Conservation (phyloP, 64 coral and sea anemone genomes). For the Porites lutea region DNA sequence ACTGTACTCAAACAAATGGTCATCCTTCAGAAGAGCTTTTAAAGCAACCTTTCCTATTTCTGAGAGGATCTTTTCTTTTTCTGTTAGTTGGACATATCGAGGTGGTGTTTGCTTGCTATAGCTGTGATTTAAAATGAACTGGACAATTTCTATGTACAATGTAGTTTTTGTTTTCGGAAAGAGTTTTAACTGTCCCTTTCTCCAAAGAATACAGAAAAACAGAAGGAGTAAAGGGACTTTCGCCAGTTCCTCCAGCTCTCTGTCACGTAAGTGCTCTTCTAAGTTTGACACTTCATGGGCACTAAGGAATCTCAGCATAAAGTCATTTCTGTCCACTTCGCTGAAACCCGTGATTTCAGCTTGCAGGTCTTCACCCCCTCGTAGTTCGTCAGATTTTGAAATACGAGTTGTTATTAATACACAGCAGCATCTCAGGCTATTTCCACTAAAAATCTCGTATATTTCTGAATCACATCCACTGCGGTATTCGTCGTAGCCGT, state of each 20-base stretch:
- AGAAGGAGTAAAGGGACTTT: neutral
- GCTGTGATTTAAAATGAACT: neutral
- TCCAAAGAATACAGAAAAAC: neutral
- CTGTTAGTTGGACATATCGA: neutral
- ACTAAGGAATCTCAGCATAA: neutral
- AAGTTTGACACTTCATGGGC: neutral
- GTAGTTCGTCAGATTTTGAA: neutral
- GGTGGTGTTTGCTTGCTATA: neutral
- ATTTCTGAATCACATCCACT: neutral
- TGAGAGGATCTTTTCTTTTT: neutral
- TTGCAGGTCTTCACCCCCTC: neutral
- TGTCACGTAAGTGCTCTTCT: neutral
- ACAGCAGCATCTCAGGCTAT: neutral
- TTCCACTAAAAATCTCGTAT: neutral
- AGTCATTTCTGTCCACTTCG: neutral
- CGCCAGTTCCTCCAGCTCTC: neutral
- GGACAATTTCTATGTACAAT: neutral
- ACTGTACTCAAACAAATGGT: neutral
- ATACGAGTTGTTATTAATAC: neutral
- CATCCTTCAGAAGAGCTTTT: neutral
- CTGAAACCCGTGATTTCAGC: neutral
- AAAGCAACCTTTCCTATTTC: slow-evolving; percentile 22
- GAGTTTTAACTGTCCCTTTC: neutral
- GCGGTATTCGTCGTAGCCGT: neutral
- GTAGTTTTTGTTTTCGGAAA: neutral